Conservation (phyloP, 2,797 vertebrate species). For the Clarias laeviceps region DNA sequence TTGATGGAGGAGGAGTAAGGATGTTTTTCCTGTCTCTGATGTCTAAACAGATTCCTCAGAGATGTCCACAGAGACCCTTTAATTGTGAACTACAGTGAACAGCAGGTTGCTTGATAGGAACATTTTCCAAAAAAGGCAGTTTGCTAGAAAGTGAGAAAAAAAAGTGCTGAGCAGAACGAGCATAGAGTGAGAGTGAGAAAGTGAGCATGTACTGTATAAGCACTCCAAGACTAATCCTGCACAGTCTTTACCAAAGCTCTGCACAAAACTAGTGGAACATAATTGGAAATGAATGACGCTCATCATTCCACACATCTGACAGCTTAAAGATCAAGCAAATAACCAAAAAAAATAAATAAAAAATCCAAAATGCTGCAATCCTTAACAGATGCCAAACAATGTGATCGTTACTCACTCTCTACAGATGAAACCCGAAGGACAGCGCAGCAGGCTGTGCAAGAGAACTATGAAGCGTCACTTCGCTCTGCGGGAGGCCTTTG, state of each 20-base stretch:
- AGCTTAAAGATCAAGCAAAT: neutral
- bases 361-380: neutral
- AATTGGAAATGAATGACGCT: neutral
- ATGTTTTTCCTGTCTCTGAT: constrained; percentile 27
- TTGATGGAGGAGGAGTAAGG: constrained; percentile 8
- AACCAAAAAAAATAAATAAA: neutral
- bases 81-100: constrained; percentile 41
- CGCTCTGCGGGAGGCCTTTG: constrained; percentile 58
- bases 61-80: constrained; percentile 29
- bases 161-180: neutral
- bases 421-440: neutral
- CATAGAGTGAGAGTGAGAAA: neutral
- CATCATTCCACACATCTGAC: neutral
- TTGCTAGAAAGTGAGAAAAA: constrained; percentile 7
- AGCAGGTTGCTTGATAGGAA: constrained; percentile 28
- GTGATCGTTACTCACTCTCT: constrained; percentile 39
- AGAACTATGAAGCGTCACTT: constrained; percentile 39
- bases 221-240: neutral
- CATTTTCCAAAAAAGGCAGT: constrained; percentile 32
- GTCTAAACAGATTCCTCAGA: constrained; percentile 27
- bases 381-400: neutral
- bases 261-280: neutral
- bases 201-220: neutral
- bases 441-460: constrained; percentile 16
- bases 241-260: neutral